These are phyloP conservation scores for Caenorhabditis tropicalis DNA, from an alignment of 1,140 invertebrate genomes.

Conservation along the genomic window DNA sequence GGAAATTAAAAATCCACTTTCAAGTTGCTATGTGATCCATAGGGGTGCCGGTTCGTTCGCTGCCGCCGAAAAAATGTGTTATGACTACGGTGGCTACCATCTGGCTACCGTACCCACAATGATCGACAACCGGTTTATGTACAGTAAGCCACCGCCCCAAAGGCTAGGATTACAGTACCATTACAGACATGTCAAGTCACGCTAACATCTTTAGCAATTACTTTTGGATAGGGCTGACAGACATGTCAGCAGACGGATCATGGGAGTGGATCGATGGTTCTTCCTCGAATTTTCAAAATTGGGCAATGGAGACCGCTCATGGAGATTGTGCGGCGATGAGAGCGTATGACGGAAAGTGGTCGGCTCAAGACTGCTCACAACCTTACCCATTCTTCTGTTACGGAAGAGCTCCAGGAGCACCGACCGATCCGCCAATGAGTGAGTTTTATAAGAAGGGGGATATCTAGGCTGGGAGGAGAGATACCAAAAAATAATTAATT, in stretches of 20 bases:
- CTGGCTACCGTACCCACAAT: background rate
- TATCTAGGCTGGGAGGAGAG: background rate
- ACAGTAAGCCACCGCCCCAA: background rate
- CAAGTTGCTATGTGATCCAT: constrained; percentile 7
- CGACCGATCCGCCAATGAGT: background rate
- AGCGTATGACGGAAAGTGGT: background rate
- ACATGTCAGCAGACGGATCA: background rate
- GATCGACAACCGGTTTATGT: constrained; percentile 14
- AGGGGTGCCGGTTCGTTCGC: background rate
- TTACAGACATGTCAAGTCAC: background rate
- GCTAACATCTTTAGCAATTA: background rate
- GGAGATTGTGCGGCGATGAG: constrained; percentile 3
- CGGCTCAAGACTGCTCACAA: background rate
- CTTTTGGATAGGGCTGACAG: background rate
- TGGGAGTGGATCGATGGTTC: constrained; percentile 13
- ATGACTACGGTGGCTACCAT: constrained; percentile 12
- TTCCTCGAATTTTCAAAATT: background rate
- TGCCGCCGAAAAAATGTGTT: constrained; percentile 13
- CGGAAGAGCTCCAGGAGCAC: background rate
- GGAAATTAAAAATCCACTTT: background rate
- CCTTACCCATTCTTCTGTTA: background rate
- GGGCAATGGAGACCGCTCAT: background rate
- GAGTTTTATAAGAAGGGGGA: too few species aligned
- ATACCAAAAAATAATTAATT: background rate
- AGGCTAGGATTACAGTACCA: too few species aligned